These are phyloP conservation scores for Chelonus insularis DNA, from an alignment of 1,140 invertebrate species.

Conservation along the genomic window DNA sequence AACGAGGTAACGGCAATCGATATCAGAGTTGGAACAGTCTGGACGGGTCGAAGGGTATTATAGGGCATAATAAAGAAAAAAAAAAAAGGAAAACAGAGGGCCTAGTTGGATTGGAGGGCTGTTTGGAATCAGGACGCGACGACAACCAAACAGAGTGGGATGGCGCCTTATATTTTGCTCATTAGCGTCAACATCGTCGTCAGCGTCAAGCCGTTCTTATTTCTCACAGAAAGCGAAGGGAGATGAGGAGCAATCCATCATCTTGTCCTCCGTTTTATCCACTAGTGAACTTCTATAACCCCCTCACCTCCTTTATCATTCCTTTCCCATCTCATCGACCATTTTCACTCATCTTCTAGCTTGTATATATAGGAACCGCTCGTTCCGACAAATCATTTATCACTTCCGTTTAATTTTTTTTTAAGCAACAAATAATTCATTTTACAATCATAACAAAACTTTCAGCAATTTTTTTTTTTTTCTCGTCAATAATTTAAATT, in stretches of 20 bases:
- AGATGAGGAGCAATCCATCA: slow-evolving; percentile 56
- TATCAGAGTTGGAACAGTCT: slow-evolving; percentile 36
- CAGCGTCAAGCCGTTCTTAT: slow-evolving; percentile 52
- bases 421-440: not conserved
- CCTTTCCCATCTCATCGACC: slow-evolving; percentile 10
- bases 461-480: no score
- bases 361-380: not conserved
- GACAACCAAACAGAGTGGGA: slow-evolving; percentile 29
- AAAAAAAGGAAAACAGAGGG: slow-evolving; percentile 21
- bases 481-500: no score
- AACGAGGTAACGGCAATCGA: slow-evolving; percentile 48
- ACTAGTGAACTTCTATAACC: slow-evolving; percentile 7
- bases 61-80: slow-evolving; percentile 13
- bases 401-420: not conserved
- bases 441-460: no score
- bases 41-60: slow-evolving; percentile 21
- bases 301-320: not conserved
- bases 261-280: slow-evolving; percentile 51
- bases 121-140: not conserved
- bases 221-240: slow-evolving; percentile 42
- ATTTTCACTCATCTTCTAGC: slow-evolving; percentile 12
- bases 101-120: slow-evolving; percentile 5
- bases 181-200: slow-evolving; percentile 59
- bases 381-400: slow-evolving; percentile 16
- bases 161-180: slow-evolving; percentile 60